Conservation (phyloP, 2,888 invertebrate species). For the Drosophila kambysellisi region DNA sequence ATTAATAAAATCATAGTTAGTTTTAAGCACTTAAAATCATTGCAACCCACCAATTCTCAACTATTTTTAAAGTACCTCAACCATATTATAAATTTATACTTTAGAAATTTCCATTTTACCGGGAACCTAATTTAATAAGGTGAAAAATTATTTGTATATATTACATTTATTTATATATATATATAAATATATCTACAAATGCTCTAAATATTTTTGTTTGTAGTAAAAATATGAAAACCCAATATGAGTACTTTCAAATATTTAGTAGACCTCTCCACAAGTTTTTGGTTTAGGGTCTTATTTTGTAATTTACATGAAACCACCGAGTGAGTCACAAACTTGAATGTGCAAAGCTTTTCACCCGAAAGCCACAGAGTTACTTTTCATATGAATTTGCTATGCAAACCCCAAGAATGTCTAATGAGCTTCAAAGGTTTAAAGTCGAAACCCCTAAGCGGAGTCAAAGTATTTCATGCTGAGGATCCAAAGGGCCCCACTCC, state of each 20-base stretch:
- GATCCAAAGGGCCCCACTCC: background rate
- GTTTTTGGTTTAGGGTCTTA: no score
- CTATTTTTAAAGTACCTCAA: background rate
- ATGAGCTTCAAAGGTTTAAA: conserved; percentile 15
- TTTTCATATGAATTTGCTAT: background rate
- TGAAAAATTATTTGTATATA: background rate
- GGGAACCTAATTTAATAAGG: background rate
- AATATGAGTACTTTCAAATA: background rate
- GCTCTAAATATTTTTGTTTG: background rate
- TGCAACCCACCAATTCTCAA: background rate
- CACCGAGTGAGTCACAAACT: conserved; percentile 6
- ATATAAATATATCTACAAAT: background rate
- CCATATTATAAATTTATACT: background rate
- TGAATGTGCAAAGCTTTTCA: conserved; percentile 10
- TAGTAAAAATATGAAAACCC: background rate
- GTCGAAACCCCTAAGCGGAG: background rate
- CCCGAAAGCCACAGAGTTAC: conserved; percentile 15
- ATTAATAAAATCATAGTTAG: background rate
- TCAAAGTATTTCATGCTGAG: conserved; percentile 1
- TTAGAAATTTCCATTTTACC: background rate
- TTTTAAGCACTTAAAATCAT: background rate
- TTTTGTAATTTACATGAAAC: background rate
- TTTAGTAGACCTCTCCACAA: background rate
- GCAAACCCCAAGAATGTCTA: conserved; percentile 33
- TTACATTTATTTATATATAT: background rate